Conservation (phyloP, 2,888 invertebrate genomes). For the Amiota mariae region DNA sequence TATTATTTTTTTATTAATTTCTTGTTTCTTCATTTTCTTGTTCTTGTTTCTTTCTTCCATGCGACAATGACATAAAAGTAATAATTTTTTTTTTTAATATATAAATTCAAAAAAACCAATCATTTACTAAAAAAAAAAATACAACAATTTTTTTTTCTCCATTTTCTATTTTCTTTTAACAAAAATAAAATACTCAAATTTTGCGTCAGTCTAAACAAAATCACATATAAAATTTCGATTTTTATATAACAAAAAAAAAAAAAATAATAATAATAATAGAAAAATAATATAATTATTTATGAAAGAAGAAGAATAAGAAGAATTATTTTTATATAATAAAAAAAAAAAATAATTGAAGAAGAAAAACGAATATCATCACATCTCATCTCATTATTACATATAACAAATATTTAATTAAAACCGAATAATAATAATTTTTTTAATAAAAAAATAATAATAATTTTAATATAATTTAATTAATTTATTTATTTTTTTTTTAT, state of each 20-base stretch:
- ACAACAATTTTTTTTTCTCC: conserved; percentile 2
- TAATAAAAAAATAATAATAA: not conserved
- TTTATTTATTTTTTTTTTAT: not conserved
- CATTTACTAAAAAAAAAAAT: not conserved
- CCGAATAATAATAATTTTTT: not conserved
- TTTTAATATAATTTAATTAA: not conserved
- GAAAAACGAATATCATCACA: not conserved
- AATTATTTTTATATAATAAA: not conserved
- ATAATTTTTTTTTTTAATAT: conserved; percentile 6
- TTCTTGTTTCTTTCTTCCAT: conserved; percentile 33
- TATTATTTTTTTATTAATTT: conserved; percentile 28
- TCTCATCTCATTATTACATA: not conserved
- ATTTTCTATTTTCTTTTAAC: conserved; percentile 27
- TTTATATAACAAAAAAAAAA: conserved; percentile 62
- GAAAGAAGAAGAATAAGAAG: not conserved
- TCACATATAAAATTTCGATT: conserved; percentile 67
- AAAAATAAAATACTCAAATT: conserved; percentile 47
- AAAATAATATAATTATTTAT: conserved; percentile 42
- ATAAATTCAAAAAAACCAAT: conserved; percentile 1
- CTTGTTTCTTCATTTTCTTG: not conserved
- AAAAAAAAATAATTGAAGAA: not conserved
- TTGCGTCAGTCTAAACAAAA: conserved; percentile 66
- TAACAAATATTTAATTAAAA: not conserved
- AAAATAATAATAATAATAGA: conserved; percentile 56
- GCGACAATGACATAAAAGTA: conserved; percentile 28